Evolutionary conservation across 2,888 invertebrate genomes (phyloP).

Genomic region (Dasysyrphus albostriatus): DNA sequence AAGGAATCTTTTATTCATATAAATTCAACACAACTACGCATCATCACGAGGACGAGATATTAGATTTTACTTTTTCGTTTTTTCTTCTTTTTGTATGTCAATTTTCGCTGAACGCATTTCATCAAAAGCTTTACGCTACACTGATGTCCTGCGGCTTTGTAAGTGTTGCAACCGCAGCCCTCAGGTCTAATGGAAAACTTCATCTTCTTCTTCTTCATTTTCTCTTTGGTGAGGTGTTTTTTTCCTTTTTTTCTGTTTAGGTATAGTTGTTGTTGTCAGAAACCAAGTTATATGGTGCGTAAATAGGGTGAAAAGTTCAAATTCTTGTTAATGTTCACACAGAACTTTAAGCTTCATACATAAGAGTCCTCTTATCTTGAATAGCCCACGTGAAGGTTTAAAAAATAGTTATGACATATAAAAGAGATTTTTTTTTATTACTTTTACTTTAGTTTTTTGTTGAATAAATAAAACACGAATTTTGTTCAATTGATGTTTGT

Average conservation of each 20-base stretch:
- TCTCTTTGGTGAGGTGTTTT: neutral
- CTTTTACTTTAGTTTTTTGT: neutral
- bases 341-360: constrained; percentile 41
- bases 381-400: neutral
- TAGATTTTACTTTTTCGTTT: neutral
- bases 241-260: neutral
- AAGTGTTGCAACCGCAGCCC: constrained; percentile 61
- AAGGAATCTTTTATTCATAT: constrained; percentile 43
- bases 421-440: neutral
- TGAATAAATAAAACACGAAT: neutral
- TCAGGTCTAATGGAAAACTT: constrained; percentile 34
- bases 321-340: constrained; percentile 32
- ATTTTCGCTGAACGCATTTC: constrained; percentile 40
- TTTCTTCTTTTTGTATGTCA: constrained; percentile 18
- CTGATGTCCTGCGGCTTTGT: constrained; percentile 45
- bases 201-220: neutral
- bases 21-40: constrained; percentile 45
- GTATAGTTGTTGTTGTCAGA: constrained; percentile 28
- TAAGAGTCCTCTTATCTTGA: neutral
- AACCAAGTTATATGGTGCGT: constrained; percentile 30
- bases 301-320: constrained; percentile 60
- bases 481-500: neutral
- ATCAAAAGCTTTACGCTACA: constrained; percentile 59
- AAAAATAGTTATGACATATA: neutral
- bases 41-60: constrained; percentile 33